Evolutionary conservation across 2,113 vertebrate genomes (phyloP), one percentile per base, ranked within the genome.

Genomic region (Trogon melanurus): DNA sequence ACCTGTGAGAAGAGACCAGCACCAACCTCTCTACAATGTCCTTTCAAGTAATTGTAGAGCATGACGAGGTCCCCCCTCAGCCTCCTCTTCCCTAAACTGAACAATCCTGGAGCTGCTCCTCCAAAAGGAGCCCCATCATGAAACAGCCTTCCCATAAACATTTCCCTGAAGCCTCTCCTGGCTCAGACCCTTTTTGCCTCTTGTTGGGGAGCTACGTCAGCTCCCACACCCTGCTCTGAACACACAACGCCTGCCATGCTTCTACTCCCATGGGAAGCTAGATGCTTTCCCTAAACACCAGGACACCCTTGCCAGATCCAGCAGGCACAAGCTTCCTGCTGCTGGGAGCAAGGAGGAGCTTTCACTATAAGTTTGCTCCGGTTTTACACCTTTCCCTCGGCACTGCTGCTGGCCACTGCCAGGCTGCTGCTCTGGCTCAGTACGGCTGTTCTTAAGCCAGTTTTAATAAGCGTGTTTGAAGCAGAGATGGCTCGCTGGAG

Each of bases 71-170:
- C 36, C 36, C 36, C 36, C 36, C 36, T 36, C 36, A 36, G 36
- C 36, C 36, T 36, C 36, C 36, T 36, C 21, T 74, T 5, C 25
- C 26, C 16, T 0, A 1, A 58, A 21, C 13, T 73, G 30, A n/a
- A 51, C 64, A 38, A 1, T 60, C 30, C 48, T 79, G 73, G 69
- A 81, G 16, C 29, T 89, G 48, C 41, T 80, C 6, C 66, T 80
- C 56, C n/a, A 44, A 41, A 32, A 41, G 17, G 64, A 74, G 20
- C 44, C 48, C 29, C 16, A 16, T 21, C 23, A 57, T 45, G 36
- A 79, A 47, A 38, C 12, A 22, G 79, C 57, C 21, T 15, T 72
- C 16, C 19, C 48, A 5, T 38, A 13, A 48, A 17, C 1, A 0
- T 74, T 80, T 83, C 47, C 25, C 13, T 66, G 50, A 61, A 70